Evolutionary conservation across 2,113 vertebrate species (phyloP), one percentile per base, ranked within the genome.

Genomic region (Carassius gibelio): DNA sequence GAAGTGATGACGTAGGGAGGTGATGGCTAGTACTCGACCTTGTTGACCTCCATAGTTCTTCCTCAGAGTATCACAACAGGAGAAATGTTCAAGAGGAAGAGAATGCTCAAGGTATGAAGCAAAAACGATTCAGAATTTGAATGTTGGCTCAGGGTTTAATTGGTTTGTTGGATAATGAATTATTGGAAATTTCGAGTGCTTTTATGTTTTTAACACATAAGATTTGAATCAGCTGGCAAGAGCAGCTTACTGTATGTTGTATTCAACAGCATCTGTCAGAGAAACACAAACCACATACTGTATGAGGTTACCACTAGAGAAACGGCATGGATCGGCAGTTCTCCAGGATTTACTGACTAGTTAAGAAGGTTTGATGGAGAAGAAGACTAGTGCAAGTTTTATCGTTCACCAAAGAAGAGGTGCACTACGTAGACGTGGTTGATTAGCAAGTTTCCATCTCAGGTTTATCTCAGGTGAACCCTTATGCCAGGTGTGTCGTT

Each of bases 21-120:
- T 36, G 81, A 82, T 17, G 42, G 42, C 75, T 34, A 59, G 84
- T 64, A 50, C 50, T 64, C 23, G 21, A 13, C 52, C 1, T 52
- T 15, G 19, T 78, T 69, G 23, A 69, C 45, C 26, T 69, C 23
- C 13, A 8, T 8, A 38, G 15, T 59, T 21, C 42, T 55, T 45
- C 74, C 34, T n/a, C 55, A 82, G 14, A 14, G 8, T 15, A 13
- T 66, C 55, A 34, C 11, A 14, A 45, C 82, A 71, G 74, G 64
- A 75, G 26, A 74, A 42, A 88, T 89, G 90, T 88, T 89, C 77
- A 87, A 75, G 87, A 89, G 84, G 85, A 87, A 75, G 76, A 85
- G 68, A 42, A 45, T 84, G 71, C 30, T 34, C 7, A 87, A 90
- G 88, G 89, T 90, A 88, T 30, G 17, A 66, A 23, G 4, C 52